Evolutionary conservation across 1,140 invertebrate genomes (phyloP).

Genomic region (Sycophaga agraensis): DNA sequence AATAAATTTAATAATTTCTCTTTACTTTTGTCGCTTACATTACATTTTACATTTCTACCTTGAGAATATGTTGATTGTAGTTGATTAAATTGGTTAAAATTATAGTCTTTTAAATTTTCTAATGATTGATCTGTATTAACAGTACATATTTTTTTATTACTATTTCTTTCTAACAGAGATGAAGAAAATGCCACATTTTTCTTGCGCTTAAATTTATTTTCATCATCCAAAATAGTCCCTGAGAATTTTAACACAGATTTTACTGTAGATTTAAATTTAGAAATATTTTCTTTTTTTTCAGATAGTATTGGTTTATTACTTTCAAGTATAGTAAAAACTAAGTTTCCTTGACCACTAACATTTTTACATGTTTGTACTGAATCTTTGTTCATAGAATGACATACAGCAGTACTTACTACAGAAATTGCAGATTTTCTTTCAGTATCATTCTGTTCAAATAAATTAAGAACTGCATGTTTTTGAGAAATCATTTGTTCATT

Average conservation of each 20-base stretch:
- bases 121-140: neutral
- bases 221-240: neutral
- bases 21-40: neutral
- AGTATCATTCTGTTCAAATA: neutral
- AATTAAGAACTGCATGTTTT: slow-evolving; percentile 3
- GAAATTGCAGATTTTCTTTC: no score
- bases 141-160: slow-evolving; percentile 8
- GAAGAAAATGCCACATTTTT: slow-evolving; percentile 19
- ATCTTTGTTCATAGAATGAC: no score
- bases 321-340: no score
- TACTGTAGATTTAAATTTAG: neutral
- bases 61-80: slow-evolving; percentile 16
- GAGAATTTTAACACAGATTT: neutral
- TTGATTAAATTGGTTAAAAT: neutral
- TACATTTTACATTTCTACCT: neutral
- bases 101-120: neutral
- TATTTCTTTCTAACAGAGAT: neutral
- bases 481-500: neutral
- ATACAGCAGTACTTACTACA: no score
- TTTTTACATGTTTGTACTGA: no score
- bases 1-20: neutral
- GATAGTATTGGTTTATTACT: neutral
- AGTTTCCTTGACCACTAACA: no score
- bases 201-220: slow-evolving; percentile 15
- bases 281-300: neutral